Evolutionary conservation across 2,888 invertebrate species (phyloP).

Genomic region (Drosophila engyochracea): DNA sequence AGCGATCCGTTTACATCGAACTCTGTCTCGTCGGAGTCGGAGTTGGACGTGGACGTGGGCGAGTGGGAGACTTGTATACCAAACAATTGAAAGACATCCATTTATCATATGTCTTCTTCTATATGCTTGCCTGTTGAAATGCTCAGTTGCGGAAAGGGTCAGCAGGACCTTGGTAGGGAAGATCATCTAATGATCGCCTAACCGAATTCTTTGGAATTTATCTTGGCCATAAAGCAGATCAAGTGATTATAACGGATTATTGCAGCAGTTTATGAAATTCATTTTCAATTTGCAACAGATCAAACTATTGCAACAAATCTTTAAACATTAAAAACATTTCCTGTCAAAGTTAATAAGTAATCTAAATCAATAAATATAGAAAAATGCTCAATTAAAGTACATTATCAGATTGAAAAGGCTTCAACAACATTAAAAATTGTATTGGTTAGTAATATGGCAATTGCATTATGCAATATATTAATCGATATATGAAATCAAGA

Average conservation of each 20-base stretch:
- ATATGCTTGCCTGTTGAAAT: background rate
- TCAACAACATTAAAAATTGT: no score
- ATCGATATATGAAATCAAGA: no score
- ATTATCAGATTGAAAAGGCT: no score
- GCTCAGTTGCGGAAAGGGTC: background rate
- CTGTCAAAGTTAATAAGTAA: no score
- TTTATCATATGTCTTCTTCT: constrained; percentile 9
- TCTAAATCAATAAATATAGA: background rate
- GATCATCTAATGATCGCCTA: constrained; percentile 5
- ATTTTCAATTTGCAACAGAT: background rate
- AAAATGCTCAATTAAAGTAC: background rate
- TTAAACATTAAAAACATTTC: no score
- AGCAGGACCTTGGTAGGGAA: constrained; percentile 12
- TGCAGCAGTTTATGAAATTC: background rate
- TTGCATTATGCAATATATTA: no score
- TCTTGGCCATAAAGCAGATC: background rate
- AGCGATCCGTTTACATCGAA: constrained; percentile 3
- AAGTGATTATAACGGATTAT: background rate
- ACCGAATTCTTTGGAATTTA: background rate
- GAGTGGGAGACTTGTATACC: constrained; percentile 17
- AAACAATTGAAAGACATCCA: constrained; percentile 10
- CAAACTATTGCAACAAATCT: background rate
- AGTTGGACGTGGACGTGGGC: background rate
- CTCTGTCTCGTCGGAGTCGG: background rate
- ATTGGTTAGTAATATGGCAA: no score